Percentiles rank a stretch among this genome's conserved stretches.
These are phyloP conservation scores for Rhinophrynus dorsalis DNA, from an alignment of 2,797 vertebrate genomes.

Conservation along the genomic window DNA sequence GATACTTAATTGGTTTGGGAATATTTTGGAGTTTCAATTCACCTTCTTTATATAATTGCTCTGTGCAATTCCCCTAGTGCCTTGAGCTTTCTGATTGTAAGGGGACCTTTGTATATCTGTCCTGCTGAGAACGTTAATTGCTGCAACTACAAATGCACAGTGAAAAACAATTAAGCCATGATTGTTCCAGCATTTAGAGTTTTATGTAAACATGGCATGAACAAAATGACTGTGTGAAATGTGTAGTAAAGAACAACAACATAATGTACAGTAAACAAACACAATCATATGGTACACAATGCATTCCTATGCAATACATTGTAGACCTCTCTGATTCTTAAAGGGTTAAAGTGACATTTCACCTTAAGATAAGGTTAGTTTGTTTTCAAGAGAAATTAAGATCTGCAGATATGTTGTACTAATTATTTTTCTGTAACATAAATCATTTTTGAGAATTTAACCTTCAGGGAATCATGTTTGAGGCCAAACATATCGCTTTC, in stretches of 20 bases:
- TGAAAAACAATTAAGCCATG: constrained; percentile 2
- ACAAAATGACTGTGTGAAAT: neutral
- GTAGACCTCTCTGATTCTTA: no score
- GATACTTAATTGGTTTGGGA: constrained; percentile 36
- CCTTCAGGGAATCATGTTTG: no score
- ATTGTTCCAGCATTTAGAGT: neutral
- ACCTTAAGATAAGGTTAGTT: no score
- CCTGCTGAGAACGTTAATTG: constrained; percentile 23
- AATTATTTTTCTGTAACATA: no score
- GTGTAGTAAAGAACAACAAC: neutral
- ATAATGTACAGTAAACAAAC: no score
- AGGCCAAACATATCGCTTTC: no score
- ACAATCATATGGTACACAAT: no score
- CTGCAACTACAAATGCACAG: neutral
- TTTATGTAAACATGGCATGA: neutral
- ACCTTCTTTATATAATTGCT: constrained; percentile 25
- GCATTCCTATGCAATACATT: no score
- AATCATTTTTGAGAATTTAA: no score
- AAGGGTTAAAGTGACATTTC: no score
- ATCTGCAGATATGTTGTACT: no score
- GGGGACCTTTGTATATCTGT: constrained; percentile 14
- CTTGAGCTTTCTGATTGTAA: constrained; percentile 1
- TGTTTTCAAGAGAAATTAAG: no score
- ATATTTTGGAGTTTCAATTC: constrained; percentile 3
- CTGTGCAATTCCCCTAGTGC: neutral